Evolutionary conservation across 2,113 vertebrate species (phyloP).

Genomic region (Perccottus glenii): DNA sequence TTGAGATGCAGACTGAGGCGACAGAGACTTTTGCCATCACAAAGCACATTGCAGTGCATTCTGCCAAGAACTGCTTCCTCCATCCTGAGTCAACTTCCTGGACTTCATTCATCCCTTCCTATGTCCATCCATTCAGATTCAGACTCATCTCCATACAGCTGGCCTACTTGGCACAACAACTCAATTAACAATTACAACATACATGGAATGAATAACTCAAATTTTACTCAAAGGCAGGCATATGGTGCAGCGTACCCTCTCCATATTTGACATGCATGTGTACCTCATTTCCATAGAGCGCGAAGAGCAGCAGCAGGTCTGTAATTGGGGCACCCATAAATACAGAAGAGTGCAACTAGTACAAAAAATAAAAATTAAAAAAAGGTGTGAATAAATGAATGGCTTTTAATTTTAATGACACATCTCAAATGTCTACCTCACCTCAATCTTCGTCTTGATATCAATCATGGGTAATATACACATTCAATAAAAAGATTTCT

Average conservation of each 20-base stretch:
- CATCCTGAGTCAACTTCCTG: constrained; percentile 59
- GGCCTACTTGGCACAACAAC: constrained; percentile 47
- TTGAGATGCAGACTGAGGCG: constrained; percentile 26
- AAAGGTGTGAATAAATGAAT: constrained; percentile 38
- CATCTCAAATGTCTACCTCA: constrained; percentile 15
- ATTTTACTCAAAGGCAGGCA: constrained; percentile 11
- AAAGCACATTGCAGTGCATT: constrained; percentile 24
- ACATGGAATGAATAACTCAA: constrained; percentile 18
- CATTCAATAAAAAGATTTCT: background rate
- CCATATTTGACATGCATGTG: constrained; percentile 39
- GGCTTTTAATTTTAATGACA: constrained; percentile 41
- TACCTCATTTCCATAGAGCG: constrained; percentile 43
- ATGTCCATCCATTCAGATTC: constrained; percentile 66
- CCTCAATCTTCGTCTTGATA: constrained; percentile 3
- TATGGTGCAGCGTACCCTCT: constrained; percentile 24
- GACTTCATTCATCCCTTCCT: constrained; percentile 60
- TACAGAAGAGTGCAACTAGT: constrained; percentile 39
- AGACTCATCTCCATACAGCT: constrained; percentile 76
- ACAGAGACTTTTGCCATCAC: constrained; percentile 20
- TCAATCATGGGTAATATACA: background rate
- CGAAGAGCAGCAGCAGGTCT: constrained; percentile 36
- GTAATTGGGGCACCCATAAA: constrained; percentile 65
- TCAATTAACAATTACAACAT: constrained; percentile 43
- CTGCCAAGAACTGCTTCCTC: constrained; percentile 49
- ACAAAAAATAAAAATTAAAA: constrained; percentile 14